These are phyloP conservation scores for Carcinoscorpius rotundicauda DNA, from an alignment of 1,140 invertebrate genomes.

Conservation along the genomic window DNA sequence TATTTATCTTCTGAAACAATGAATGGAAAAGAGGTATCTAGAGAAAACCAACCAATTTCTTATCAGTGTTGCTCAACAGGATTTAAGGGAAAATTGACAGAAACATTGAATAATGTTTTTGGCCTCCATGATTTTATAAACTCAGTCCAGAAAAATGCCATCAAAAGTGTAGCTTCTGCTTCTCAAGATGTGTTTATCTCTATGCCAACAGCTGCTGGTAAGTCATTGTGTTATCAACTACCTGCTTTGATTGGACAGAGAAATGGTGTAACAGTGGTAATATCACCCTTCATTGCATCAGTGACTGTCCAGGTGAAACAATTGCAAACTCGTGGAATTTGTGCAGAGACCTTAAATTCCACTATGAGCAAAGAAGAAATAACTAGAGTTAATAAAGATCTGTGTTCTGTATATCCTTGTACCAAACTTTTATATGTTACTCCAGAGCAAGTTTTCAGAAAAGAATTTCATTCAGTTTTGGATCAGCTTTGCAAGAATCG, in stretches of 20 bases:
- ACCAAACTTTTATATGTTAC: constrained; percentile 83
- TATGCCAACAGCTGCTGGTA: constrained; percentile 60
- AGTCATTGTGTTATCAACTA: constrained; percentile 59
- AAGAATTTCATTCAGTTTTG: constrained; percentile 24
- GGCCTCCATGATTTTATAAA: constrained; percentile 35
- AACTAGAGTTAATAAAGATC: constrained; percentile 55
- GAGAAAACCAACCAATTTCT: too few relatives aligned
- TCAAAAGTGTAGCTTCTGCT: constrained; percentile 35
- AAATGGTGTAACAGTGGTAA: constrained; percentile 45
- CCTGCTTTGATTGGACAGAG: constrained; percentile 45
- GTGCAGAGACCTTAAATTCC: constrained; percentile 75
- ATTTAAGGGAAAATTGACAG: too few relatives aligned
- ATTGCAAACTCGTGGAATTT: constrained; percentile 44
- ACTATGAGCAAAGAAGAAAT: constrained; percentile 61
- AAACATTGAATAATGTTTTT: constrained; percentile 22
- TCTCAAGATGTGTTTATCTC: constrained; percentile 50
- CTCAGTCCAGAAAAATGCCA: constrained; percentile 35
- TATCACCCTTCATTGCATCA: constrained; percentile 54
- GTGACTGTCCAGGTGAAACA: constrained; percentile 44
- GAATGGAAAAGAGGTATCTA: too few relatives aligned
- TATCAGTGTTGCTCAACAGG: too few relatives aligned
- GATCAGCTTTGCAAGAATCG: constrained; percentile 37
- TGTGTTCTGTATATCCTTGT: constrained; percentile 50
- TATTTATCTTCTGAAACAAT: too few relatives aligned
- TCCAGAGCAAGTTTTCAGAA: constrained; percentile 59